Conservation (phyloP, 2,888 invertebrate species). For the Scaptomyza polygonia region DNA sequence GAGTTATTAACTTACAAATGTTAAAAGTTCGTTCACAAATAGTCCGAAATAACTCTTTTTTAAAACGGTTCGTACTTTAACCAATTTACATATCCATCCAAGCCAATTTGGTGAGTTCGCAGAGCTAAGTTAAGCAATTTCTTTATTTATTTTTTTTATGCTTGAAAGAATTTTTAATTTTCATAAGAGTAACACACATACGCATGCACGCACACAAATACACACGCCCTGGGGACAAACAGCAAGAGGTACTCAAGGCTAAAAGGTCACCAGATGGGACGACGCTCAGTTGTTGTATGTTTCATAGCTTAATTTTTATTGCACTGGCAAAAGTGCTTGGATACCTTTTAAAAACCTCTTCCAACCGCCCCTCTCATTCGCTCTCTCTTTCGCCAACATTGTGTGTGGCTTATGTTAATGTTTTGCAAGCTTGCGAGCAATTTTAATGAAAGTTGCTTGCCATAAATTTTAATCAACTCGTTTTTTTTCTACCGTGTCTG, state of each 20-base stretch:
- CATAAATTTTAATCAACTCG: conserved; percentile 68
- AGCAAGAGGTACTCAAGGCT: conserved; percentile 8
- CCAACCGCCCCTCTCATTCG: neutral
- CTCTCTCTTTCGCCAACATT: neutral
- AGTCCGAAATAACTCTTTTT: conserved; percentile 5
- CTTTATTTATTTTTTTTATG: conserved; percentile 46
- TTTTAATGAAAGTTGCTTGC: conserved; percentile 66
- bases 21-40: too few relatives aligned
- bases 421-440: conserved; percentile 46
- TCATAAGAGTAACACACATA: conserved; percentile 65
- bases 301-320: conserved; percentile 73
- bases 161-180: conserved; percentile 77
- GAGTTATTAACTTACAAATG: neutral
- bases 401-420: conserved; percentile 64
- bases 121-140: conserved; percentile 21
- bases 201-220: conserved; percentile 18
- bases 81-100: conserved; percentile 14
- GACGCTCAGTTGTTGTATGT: conserved; percentile 57
- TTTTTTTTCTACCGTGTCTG: conserved; percentile 18
- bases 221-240: conserved; percentile 23
- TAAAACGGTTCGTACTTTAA: neutral
- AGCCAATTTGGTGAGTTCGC: conserved; percentile 37
- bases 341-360: conserved; percentile 18
- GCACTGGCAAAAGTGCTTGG: conserved; percentile 44
- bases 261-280: conserved; percentile 28